phyloP scores from a whole-genome alignment of 2,113 vertebrate genomes.

The Hemicordylus capensis region DNA sequence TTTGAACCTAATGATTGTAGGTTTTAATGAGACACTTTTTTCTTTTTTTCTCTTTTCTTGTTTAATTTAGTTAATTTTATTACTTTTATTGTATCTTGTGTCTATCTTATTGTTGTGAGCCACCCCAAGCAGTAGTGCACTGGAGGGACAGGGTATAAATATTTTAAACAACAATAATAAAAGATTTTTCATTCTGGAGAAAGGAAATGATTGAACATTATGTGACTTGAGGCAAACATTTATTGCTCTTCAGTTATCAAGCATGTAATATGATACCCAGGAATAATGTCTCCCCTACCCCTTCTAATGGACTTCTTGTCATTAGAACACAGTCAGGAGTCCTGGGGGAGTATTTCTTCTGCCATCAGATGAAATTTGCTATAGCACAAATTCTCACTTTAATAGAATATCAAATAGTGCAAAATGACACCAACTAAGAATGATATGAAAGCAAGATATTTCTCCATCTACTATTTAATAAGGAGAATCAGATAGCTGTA shows the following conservation, averaged over 20 bases:
- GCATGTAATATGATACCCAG: neutral
- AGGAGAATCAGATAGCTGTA: neutral
- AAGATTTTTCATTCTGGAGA: neutral
- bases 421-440: neutral
- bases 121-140: too few relatives aligned
- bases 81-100: too few relatives aligned
- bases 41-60: too few relatives aligned
- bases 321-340: neutral
- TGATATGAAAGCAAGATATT: neutral
- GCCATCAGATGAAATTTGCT: neutral
- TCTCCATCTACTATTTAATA: too few relatives aligned
- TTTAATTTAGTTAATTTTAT: too few relatives aligned
- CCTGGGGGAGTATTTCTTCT: neutral
- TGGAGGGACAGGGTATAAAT: too few relatives aligned
- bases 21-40: too few relatives aligned
- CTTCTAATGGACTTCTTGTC: neutral
- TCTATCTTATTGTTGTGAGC: too few relatives aligned
- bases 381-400: neutral
- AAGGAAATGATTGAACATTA: conserved; percentile 1
- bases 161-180: too few relatives aligned
- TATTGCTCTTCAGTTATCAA: neutral
- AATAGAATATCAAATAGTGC: neutral
- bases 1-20: too few relatives aligned
- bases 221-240: neutral
- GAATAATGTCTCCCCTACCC: neutral